phyloP scores from a whole-genome alignment of 2,888 invertebrate species.

The Zhuqinia jingwanae region DNA sequence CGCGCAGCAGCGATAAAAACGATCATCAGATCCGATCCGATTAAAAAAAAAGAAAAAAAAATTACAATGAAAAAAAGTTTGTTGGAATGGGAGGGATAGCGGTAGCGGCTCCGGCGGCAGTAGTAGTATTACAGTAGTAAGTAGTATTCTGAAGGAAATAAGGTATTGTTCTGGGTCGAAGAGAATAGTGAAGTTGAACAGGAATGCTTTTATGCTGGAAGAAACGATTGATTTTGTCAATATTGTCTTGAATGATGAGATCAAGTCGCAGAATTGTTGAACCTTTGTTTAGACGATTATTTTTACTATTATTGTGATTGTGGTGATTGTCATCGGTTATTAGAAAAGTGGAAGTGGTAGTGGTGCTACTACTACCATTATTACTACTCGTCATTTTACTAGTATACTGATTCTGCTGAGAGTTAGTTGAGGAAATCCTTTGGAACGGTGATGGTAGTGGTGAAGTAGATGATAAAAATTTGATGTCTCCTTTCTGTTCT shows the following conservation, averaged over 20 bases:
- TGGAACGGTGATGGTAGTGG: slow-evolving; percentile 39
- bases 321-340: slow-evolving; percentile 33
- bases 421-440: slow-evolving; percentile 62
- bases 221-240: slow-evolving; percentile 78
- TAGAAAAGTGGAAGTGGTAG: slow-evolving; percentile 25
- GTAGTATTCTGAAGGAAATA: slow-evolving; percentile 60
- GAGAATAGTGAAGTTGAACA: slow-evolving; percentile 77
- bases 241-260: slow-evolving; percentile 79
- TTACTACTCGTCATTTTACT: slow-evolving; percentile 62
- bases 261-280: slow-evolving; percentile 76
- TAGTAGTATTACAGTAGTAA: slow-evolving; percentile 15
- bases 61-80: background rate
- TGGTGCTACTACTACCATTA: slow-evolving; percentile 44
- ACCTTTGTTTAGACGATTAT: slow-evolving; percentile 74
- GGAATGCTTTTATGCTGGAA: slow-evolving; percentile 77
- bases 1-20: background rate
- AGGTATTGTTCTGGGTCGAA: slow-evolving; percentile 57
- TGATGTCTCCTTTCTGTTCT: slow-evolving; percentile 69
- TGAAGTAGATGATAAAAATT: slow-evolving; percentile 69
- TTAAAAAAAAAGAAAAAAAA: background rate
- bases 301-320: slow-evolving; percentile 43
- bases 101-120: too few relatives aligned
- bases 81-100: slow-evolving; percentile 25
- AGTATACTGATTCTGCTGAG: slow-evolving; percentile 70
- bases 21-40: background rate